Percentiles rank a stretch among this genome's conserved stretches.
Conservation (phyloP, 2,888 invertebrate species). For the Eupithecia centaureata region DNA sequence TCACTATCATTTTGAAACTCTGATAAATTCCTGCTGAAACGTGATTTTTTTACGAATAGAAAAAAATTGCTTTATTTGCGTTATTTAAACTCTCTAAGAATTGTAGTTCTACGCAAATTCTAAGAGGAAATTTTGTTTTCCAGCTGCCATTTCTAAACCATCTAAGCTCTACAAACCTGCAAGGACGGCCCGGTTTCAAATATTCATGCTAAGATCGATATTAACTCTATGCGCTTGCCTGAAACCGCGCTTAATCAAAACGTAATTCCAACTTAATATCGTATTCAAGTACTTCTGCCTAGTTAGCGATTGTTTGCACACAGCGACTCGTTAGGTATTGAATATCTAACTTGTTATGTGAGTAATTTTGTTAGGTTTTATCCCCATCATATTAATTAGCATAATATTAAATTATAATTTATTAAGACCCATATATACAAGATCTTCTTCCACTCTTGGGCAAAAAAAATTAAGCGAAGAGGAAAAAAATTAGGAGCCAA, state of each 20-base stretch:
- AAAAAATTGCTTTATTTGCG: no score
- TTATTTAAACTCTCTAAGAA: no score
- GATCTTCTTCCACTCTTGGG: no score
- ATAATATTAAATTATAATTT: no score
- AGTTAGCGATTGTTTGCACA: slow-evolving; percentile 37
- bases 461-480: no score
- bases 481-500: no score
- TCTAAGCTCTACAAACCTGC: slow-evolving; percentile 59
- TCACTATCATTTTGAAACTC: no score
- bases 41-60: no score
- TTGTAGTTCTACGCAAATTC: background rate
- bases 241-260: slow-evolving; percentile 75
- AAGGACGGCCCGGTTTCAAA: slow-evolving; percentile 76
- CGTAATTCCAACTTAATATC: slow-evolving; percentile 72
- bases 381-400: background rate
- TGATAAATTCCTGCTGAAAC: no score
- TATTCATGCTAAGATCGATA: slow-evolving; percentile 81
- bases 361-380: background rate
- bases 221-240: slow-evolving; percentile 67
- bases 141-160: slow-evolving; percentile 30
- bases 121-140: background rate
- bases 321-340: background rate
- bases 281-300: slow-evolving; percentile 52
- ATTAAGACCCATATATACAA: no score
- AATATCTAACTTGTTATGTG: background rate